Evolutionary conservation across 1,140 invertebrate genomes (phyloP).

Genomic region (Lasaia peninsularis): DNA sequence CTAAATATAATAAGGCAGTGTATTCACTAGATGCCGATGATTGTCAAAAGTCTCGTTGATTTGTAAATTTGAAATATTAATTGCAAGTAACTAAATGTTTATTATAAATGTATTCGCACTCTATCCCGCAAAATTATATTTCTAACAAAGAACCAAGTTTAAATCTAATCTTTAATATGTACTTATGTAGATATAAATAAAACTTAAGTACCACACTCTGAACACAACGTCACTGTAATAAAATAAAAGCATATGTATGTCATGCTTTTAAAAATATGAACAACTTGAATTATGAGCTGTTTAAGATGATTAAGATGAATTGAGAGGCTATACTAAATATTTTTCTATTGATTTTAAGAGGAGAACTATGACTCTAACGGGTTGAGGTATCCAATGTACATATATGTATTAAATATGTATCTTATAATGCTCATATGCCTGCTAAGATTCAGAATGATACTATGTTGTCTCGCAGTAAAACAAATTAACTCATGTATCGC

Average conservation of each 20-base stretch:
- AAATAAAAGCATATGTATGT: too few relatives aligned
- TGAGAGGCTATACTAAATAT: conserved; percentile 3
- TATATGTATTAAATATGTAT: conserved; percentile 1
- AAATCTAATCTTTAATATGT: too few relatives aligned
- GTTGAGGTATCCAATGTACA: neutral
- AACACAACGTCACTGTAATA: too few relatives aligned
- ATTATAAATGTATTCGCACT: neutral
- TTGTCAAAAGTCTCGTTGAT: neutral
- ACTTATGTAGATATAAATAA: too few relatives aligned
- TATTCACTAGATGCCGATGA: neutral
- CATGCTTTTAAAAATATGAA: too few relatives aligned
- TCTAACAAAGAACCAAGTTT: too few relatives aligned
- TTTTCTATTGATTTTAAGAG: conserved; percentile 3
- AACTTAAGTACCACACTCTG: too few relatives aligned
- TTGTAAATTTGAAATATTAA: neutral
- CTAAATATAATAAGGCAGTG: neutral
- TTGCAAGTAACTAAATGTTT: neutral
- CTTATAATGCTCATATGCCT: neutral
- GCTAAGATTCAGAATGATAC: neutral
- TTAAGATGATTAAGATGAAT: neutral
- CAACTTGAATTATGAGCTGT: neutral
- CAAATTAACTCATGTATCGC: neutral
- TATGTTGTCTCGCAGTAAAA: neutral
- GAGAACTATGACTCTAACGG: neutral
- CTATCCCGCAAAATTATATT: neutral